phyloP scores from a whole-genome alignment of 1,140 invertebrate genomes.

The Hirudo medicinalis region DNA sequence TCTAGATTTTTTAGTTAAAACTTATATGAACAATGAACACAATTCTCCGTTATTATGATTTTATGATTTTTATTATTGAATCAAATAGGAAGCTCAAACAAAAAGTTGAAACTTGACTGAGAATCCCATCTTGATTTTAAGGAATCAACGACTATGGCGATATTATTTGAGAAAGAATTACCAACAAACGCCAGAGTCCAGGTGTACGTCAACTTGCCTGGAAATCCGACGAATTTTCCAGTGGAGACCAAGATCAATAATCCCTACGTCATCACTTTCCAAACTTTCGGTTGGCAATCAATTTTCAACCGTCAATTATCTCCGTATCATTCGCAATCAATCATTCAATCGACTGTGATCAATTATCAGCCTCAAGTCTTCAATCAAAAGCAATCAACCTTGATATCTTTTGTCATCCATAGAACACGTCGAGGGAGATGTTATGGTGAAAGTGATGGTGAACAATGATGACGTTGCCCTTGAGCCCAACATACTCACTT shows the following conservation, averaged over 20 bases:
- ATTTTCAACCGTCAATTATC: not conserved
- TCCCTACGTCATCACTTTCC: not conserved
- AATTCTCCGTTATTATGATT: too few species aligned
- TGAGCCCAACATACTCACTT: too few species aligned
- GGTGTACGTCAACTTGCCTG: not conserved
- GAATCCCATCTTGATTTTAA: not conserved
- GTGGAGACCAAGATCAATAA: not conserved
- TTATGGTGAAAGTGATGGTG: too few species aligned
- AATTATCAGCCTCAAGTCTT: not conserved
- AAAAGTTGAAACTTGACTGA: not conserved
- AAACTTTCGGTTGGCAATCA: not conserved
- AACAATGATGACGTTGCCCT: too few species aligned
- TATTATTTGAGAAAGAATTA: not conserved
- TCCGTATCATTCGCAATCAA: not conserved
- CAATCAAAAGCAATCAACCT: too few species aligned
- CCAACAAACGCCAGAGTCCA: not conserved
- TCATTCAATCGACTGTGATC: not conserved
- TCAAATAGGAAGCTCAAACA: too few species aligned
- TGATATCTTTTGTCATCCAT: too few species aligned
- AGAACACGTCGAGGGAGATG: too few species aligned
- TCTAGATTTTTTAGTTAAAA: too few species aligned
- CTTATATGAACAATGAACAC: too few species aligned
- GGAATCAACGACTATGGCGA: not conserved
- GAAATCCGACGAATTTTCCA: not conserved
- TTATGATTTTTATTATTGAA: too few species aligned